A percentile compares a stretch with the other conserved stretches of the same genome.
These are phyloP conservation scores for Drosophila aff. DNA, from an alignment of 1,140 invertebrate species.

Conservation along the genomic window DNA sequence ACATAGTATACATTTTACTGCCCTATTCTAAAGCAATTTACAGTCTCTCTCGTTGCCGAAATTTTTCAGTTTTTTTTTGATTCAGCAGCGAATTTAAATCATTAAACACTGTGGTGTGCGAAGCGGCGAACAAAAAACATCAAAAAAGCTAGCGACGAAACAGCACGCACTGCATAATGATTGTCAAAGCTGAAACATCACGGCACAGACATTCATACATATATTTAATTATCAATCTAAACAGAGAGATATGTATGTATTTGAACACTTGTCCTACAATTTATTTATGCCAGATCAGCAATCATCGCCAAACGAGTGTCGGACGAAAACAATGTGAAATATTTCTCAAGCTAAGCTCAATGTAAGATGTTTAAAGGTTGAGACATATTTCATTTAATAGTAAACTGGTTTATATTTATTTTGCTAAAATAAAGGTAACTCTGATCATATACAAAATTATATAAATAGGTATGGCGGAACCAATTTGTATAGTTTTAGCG, in stretches of 20 bases:
- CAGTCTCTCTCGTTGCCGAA: conserved; percentile 19
- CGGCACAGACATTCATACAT: background rate
- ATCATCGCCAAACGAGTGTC: background rate
- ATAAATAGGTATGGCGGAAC: no score
- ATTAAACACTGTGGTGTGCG: conserved; percentile 24
- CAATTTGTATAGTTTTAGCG: no score
- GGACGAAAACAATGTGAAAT: background rate
- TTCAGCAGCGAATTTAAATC: conserved; percentile 43
- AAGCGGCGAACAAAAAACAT: conserved; percentile 28
- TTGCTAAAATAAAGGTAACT: background rate
- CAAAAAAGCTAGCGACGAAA: conserved; percentile 42
- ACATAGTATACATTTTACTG: conserved; percentile 18
- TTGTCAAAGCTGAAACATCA: conserved; percentile 34
- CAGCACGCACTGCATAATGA: conserved; percentile 61
- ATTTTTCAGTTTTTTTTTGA: conserved; percentile 14
- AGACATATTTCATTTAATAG: background rate
- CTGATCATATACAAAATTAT: no score
- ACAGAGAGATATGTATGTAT: conserved; percentile 16
- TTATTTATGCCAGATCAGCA: conserved; percentile 28
- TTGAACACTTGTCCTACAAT: conserved; percentile 40
- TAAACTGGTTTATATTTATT: background rate
- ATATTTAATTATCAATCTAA: conserved; percentile 33
- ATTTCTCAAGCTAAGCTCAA: conserved; percentile 1
- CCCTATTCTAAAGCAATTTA: conserved; percentile 38
- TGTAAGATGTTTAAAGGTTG: background rate